These are phyloP conservation scores for Mormyrus hasselquistii DNA, from an alignment of 2,797 vertebrate species.

Conservation along the genomic window DNA sequence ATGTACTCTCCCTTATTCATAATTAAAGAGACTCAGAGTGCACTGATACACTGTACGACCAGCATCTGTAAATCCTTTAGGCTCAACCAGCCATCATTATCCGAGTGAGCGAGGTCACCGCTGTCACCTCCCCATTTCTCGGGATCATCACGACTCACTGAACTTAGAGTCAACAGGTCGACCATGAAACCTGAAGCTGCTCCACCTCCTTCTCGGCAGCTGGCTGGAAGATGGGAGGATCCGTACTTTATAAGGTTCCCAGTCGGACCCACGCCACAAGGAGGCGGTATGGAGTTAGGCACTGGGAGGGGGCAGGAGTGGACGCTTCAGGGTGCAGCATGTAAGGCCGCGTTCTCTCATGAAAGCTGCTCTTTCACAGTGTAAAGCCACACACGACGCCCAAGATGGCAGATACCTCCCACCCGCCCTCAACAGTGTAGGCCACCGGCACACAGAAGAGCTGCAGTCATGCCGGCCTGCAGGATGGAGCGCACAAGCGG, in stretches of 20 bases:
- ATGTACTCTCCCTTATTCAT: not conserved
- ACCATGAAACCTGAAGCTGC: not conserved
- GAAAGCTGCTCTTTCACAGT: not conserved
- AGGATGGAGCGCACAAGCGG: not conserved
- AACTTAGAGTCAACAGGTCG: not conserved
- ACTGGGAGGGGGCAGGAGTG: not conserved
- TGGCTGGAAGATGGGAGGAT: not conserved
- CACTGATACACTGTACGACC: not conserved
- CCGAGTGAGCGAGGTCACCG: not conserved
- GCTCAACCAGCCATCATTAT: not conserved
- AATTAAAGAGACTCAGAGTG: not conserved
- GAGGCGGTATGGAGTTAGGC: not conserved
- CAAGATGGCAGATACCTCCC: not conserved
- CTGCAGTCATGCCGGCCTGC: not conserved
- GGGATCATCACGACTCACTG: not conserved
- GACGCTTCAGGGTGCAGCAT: not conserved
- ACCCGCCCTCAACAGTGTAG: not conserved
- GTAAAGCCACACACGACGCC: not conserved
- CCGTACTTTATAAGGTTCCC: not conserved
- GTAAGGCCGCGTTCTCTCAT: not conserved
- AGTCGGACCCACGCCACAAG: not conserved
- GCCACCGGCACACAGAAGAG: not conserved
- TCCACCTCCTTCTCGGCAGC: not conserved
- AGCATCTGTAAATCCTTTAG: not conserved
- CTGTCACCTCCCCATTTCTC: not conserved